phyloP scores from a whole-genome alignment of 2,888 invertebrate species.

The Phaonia tiefii region DNA sequence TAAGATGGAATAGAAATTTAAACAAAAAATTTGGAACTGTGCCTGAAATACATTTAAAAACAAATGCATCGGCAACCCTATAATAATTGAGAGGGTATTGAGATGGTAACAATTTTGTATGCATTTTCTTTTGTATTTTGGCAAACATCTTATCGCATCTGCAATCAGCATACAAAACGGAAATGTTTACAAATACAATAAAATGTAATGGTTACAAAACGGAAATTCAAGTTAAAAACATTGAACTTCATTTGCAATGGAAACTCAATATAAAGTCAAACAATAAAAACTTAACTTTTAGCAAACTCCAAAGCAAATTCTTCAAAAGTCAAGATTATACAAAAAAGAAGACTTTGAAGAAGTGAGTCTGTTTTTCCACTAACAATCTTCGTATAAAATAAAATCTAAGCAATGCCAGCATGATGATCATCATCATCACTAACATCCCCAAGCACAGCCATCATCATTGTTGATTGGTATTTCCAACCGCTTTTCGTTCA shows the following conservation, averaged over 20 bases:
- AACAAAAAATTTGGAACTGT: no score
- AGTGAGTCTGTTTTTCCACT: no score
- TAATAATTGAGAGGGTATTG: neutral
- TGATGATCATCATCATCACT: neutral
- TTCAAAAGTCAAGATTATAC: conserved; percentile 17
- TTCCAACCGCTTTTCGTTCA: conserved; percentile 20
- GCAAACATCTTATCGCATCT: neutral
- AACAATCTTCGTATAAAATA: neutral
- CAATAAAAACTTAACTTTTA: neutral
- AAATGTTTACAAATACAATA: neutral
- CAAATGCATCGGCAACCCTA: neutral
- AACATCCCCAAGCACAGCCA: neutral
- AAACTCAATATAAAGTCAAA: neutral
- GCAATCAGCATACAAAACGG: conserved; percentile 26
- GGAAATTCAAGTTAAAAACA: conserved; percentile 4
- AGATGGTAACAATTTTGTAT: conserved; percentile 7
- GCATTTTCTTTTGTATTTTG: neutral
- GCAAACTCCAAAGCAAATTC: neutral
- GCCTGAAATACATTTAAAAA: no score
- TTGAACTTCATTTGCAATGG: conserved; percentile 27
- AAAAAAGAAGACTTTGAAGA: neutral
- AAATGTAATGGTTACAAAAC: conserved; percentile 10
- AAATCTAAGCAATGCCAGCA: neutral
- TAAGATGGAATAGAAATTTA: no score
- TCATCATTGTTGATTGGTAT: neutral